Base-by-base conservation (phyloP, 2,888 invertebrate species). In the Acrobasis repandana region DNA sequence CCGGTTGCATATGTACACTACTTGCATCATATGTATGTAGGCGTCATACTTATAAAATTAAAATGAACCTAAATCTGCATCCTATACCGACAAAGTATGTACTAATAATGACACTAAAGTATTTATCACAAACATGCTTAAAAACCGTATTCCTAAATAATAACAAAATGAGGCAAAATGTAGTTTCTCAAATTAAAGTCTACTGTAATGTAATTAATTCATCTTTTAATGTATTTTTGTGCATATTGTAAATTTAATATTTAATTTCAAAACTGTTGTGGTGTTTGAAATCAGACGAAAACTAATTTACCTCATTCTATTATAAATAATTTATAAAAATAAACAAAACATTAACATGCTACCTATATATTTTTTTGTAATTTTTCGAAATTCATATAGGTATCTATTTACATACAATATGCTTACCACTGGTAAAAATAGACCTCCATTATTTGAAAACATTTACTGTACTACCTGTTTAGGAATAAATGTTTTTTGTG, bases 401-500 rank as follows among this genome's bases (percentile, higher is more conserved):
- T 57, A 38, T 16, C 54, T 54, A 54, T 54, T 54, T 54, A 54
- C 54, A 54, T 20, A 54, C 50, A n/a, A n/a, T 38, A 59, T 51
- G 43, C 58, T 62, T 63, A 62, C 65, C 64, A 68, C 60, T 71
- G 69, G 69, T 67, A 68, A 68, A 38, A 46, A 11, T 8, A 48
- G 47, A 14, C 18, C 50, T 43, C 34, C 15, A 6, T 57, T 36
- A 34, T 2, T 14, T 8, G 11, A 50, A 28, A 50, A 54, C 10
- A 54, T 14, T 14, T 2, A 20, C 18, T 54, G 54, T 38, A 54
- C 16, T 18, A 1, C 11, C n/a, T 43, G n/a, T n/a, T 43, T 43
- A 43, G n/a, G 10, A 43, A 18, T 38, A 18, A 18, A 43, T 16
- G 14, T 10, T n/a, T 38, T 73, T 81, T 81, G 80, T 76, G 81